Conservation (phyloP, 2,888 invertebrate genomes). For the Lapara coniferarum region DNA sequence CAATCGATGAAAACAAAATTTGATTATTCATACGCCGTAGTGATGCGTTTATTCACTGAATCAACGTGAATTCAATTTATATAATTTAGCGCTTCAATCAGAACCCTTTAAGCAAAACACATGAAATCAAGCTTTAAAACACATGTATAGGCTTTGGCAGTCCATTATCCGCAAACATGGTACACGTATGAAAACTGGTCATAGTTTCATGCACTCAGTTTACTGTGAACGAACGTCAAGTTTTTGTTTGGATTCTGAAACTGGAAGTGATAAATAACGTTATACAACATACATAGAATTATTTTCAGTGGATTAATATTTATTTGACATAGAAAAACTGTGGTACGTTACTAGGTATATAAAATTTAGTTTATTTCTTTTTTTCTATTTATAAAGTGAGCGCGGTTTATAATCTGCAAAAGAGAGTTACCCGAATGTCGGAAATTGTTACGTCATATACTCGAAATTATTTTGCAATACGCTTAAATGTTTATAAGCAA, state of each 20-base stretch:
- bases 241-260: not conserved
- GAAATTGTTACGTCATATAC: no score
- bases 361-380: no score
- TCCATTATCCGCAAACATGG: constrained; percentile 12
- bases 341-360: no score
- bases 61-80: constrained; percentile 6
- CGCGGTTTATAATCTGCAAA: no score
- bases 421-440: no score
- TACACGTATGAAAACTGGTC: constrained; percentile 5
- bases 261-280: constrained; percentile 3
- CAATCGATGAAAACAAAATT: no score
- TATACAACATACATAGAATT: not conserved
- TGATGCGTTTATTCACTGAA: not conserved
- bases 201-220: not conserved
- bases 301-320: not conserved
- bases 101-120: not conserved
- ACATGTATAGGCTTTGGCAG: constrained; percentile 11
- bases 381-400: no score
- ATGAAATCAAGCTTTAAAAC: not conserved
- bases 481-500: no score
- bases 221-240: not conserved
- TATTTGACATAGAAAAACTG: not conserved
- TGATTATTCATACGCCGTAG: no score
- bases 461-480: no score
- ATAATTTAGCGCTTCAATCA: not conserved